Evolutionary conservation across 2,797 vertebrate species (phyloP).

Genomic region (Eospalax fontanierii): DNA sequence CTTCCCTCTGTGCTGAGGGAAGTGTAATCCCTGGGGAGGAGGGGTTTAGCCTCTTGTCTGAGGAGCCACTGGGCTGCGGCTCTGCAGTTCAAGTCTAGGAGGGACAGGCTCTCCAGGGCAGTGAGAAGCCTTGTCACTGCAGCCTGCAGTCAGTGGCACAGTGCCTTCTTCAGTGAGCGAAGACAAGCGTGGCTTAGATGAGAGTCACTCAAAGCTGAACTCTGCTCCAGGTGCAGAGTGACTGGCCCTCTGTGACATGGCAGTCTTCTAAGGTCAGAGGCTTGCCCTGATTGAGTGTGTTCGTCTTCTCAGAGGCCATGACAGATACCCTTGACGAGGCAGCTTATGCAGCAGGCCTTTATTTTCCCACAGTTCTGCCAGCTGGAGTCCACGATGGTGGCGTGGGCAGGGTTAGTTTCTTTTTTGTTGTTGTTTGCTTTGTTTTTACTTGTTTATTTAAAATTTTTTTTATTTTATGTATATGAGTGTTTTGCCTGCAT

Average conservation of each 20-base stretch:
- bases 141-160: fast-evolving
- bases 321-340: fast-evolving
- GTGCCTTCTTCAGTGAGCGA: fast-evolving
- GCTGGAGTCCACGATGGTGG: neutral
- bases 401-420: neutral
- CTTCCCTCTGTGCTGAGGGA: neutral
- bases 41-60: neutral
- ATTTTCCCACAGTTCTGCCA: neutral
- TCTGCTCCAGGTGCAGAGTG: neutral
- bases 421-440: neutral
- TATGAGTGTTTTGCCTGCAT: neutral
- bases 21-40: neutral
- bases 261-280: neutral
- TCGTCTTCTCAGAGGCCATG: neutral
- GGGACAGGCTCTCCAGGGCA: fast-evolving
- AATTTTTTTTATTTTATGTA: neutral
- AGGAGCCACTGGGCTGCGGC: too few species aligned
- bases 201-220: neutral
- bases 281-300: fast-evolving
- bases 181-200: neutral
- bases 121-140: neutral
- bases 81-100: neutral
- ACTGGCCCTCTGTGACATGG: neutral
- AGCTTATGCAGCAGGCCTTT: too few species aligned
- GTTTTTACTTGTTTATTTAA: neutral